Base-by-base conservation (phyloP, 2,113 vertebrate species). In the Toxotes chatareus region DNA sequence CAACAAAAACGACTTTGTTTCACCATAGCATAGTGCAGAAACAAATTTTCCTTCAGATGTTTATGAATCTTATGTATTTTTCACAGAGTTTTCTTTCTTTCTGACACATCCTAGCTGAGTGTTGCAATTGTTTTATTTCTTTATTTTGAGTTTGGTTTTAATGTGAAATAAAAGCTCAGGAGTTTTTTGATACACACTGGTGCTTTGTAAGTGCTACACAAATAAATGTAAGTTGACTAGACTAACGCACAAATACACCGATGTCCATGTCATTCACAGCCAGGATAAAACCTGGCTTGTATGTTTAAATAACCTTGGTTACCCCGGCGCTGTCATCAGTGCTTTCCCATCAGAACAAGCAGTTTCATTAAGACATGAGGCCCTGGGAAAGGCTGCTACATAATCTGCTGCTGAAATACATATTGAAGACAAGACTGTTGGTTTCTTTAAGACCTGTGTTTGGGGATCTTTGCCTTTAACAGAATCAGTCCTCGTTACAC, bases 231-330 rank as follows among this genome's bases (percentile, higher is more conserved):
- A 51, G 56, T 55, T 51, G 14, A 34, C 17, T 56, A 13, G 42
- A 7, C 49, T 57, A 32, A 76, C 21, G 32, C 32, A 32, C 1
- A 76, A 55, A 75, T 16, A 55, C 27, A 46, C 64, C 72, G 32
- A 38, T 46, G 32, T 23, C 44, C 14, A 21, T 65, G 32, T 59
- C 40, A 46, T 12, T 46, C 7, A 1, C 12, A 46, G 44, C 14
- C 21, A 60, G 23, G 53, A 44, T 46, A 13, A 56, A 81, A 60
- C 7, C 47, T n/a, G 32, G 34, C 36, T 36, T 68, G 55, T 56
- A 6, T 74, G 56, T 51, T 86, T 77, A 55, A 81, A 55, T 73
- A 76, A 73, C 62, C 61, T 44, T 8, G 36, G 56, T 68, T 56
- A 27, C 47, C 10, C 5, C 36, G 0, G 44, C 4, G 27, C 56